Evolutionary conservation across 2,888 invertebrate genomes (phyloP).

Genomic region (Drosophila siamana): DNA sequence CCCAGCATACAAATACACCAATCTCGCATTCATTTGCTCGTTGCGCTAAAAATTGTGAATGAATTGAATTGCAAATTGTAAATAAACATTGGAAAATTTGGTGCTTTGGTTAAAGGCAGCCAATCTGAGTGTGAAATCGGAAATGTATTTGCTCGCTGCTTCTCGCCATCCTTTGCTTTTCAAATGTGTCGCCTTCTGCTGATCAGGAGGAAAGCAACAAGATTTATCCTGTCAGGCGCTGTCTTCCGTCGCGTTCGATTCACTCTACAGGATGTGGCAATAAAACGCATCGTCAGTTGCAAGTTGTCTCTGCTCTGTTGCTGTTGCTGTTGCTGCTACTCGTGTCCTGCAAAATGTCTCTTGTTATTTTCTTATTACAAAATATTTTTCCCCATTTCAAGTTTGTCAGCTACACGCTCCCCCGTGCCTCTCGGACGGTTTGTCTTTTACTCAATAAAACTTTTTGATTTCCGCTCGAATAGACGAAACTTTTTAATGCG

Average conservation of each 20-base stretch:
- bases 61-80: constrained; percentile 76
- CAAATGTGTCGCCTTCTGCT: constrained; percentile 37
- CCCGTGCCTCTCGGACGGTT: constrained; percentile 5
- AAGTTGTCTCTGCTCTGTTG: too few species aligned
- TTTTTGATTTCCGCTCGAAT: constrained; percentile 79
- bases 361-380: constrained; percentile 57
- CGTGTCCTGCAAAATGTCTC: constrained; percentile 25
- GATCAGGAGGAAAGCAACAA: background rate
- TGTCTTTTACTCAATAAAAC: constrained; percentile 71
- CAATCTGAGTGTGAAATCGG: constrained; percentile 72
- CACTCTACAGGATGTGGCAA: constrained; percentile 66
- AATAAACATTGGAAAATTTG: constrained; percentile 65
- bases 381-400: constrained; percentile 58
- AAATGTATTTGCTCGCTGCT: constrained; percentile 53
- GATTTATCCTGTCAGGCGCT: constrained; percentile 23
- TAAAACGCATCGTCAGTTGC: constrained; percentile 71
- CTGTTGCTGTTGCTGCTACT: constrained; percentile 3
- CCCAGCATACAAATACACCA: background rate
- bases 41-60: constrained; percentile 54
- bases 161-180: constrained; percentile 1
- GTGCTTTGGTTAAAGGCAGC: constrained; percentile 37
- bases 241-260: constrained; percentile 8
- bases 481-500: constrained; percentile 76
- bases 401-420: constrained; percentile 33
- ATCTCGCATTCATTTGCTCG: background rate